Evolutionary conservation across 2,888 invertebrate species (phyloP).

Genomic region (Selenia dentaria): DNA sequence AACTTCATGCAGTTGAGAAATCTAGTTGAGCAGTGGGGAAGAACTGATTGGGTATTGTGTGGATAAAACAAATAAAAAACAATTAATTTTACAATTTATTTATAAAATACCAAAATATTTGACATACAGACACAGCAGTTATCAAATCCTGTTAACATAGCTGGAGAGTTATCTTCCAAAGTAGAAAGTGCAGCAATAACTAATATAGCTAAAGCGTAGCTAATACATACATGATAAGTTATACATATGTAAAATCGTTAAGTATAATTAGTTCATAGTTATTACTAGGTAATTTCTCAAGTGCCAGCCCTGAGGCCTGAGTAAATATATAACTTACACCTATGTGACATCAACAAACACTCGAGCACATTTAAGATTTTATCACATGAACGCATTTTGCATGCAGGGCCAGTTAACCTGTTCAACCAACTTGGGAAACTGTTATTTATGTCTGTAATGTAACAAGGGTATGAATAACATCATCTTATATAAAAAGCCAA

Average conservation of each 20-base stretch:
- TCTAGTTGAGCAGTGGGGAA: no score
- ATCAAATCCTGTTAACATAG: conserved; percentile 46
- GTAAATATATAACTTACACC: conserved; percentile 57
- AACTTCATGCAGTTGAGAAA: no score
- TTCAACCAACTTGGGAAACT: no score
- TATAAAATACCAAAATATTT: conserved; percentile 73
- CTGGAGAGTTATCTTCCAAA: conserved; percentile 34
- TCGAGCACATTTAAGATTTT: conserved; percentile 55
- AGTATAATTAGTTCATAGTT: conserved; percentile 17
- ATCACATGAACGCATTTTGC: no score
- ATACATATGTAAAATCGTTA: conserved; percentile 37
- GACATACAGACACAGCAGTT: conserved; percentile 53
- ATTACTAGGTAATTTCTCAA: conserved; percentile 30
- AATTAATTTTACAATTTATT: conserved; percentile 40
- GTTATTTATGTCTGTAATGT: no score
- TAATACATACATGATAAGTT: conserved; percentile 28
- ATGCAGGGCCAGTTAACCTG: no score
- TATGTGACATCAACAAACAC: conserved; percentile 59
- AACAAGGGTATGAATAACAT: no score
- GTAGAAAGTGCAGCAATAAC: conserved; percentile 29
- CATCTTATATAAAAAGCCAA: no score
- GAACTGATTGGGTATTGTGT: no score
- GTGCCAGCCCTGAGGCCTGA: conserved; percentile 24
- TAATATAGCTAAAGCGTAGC: conserved; percentile 34
- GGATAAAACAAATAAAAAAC: no score